Evolutionary conservation across 1,140 invertebrate species (phyloP).

Genomic region (Drosophila neocordata): DNA sequence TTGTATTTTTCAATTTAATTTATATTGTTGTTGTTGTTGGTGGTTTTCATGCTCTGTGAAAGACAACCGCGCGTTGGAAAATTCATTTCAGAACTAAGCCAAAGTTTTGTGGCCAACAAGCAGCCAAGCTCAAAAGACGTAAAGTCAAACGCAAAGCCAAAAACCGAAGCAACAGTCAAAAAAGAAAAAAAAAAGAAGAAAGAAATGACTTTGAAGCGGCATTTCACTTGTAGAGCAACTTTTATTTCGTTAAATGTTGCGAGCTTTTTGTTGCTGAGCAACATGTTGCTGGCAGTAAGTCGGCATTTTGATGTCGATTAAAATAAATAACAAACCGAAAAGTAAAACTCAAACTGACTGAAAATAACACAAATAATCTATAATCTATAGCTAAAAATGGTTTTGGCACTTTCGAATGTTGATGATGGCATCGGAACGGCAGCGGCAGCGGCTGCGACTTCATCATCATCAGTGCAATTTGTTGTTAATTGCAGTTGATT

Average conservation of each 20-base stretch:
- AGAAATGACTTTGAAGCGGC: conserved; percentile 18
- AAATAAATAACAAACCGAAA: conserved; percentile 40
- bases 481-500: conserved; percentile 78
- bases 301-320: conserved; percentile 38
- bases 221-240: conserved; percentile 51
- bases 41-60: conserved; percentile 38
- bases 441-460: conserved; percentile 1
- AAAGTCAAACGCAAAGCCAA: conserved; percentile 33
- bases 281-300: conserved; percentile 53
- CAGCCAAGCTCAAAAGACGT: conserved; percentile 45
- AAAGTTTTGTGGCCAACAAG: conserved; percentile 48
- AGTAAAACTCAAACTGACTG: not conserved
- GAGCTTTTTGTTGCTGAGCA: conserved; percentile 46
- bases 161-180: not conserved
- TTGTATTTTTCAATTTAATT: conserved; percentile 18
- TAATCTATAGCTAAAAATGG: conserved; percentile 68
- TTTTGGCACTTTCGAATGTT: conserved; percentile 73
- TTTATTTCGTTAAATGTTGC: not conserved
- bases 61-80: conserved; percentile 69
- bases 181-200: not conserved
- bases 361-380: conserved; percentile 63
- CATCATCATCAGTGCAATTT: conserved; percentile 46
- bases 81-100: conserved; percentile 78
- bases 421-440: not conserved
- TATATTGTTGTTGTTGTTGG: conserved; percentile 7